Percentiles rank a stretch among this genome's conserved stretches.
These are phyloP conservation scores for Zhuqinia jingwanae DNA, from an alignment of 2,888 invertebrate genomes.

Conservation along the genomic window DNA sequence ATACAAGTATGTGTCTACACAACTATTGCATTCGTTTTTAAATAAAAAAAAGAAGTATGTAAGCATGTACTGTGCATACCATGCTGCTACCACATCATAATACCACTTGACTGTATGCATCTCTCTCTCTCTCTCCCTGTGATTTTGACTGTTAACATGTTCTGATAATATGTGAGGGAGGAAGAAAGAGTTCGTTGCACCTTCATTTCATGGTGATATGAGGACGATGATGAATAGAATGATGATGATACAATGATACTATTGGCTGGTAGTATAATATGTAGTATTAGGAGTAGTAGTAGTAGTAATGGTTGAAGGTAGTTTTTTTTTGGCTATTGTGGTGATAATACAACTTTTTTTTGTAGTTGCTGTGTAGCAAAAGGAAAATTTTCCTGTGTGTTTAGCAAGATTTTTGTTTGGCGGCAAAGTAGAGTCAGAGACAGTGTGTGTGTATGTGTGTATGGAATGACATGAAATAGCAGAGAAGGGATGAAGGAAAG, in stretches of 20 bases:
- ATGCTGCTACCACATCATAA: not conserved
- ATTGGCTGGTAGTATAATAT: not conserved
- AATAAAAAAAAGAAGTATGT: not conserved
- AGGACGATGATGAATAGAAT: conserved; percentile 27
- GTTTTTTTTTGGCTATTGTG: conserved; percentile 51
- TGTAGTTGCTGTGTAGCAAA: not conserved
- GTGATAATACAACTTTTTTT: conserved; percentile 28
- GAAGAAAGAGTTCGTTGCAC: conserved; percentile 79
- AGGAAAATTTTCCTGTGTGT: not conserved
- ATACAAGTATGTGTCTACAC: not conserved
- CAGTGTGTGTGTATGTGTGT: not conserved
- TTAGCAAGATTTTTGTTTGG: too few species aligned
- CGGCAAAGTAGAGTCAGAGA: not conserved
- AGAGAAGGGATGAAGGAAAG: conserved; percentile 27
- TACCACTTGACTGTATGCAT: not conserved
- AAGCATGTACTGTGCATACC: not conserved
- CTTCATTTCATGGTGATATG: conserved; percentile 71
- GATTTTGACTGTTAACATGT: conserved; percentile 54
- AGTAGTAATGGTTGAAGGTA: conserved; percentile 33
- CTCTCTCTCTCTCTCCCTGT: conserved; percentile 6
- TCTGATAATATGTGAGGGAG: conserved; percentile 69
- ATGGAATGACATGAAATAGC: not conserved
- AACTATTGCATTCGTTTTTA: not conserved
- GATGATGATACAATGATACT: not conserved
- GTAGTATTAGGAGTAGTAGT: not conserved